A percentile compares a stretch with the other conserved stretches of the same genome.
Conservation (phyloP, 2,797 vertebrate species). For the Cetoscarus ocellatus region DNA sequence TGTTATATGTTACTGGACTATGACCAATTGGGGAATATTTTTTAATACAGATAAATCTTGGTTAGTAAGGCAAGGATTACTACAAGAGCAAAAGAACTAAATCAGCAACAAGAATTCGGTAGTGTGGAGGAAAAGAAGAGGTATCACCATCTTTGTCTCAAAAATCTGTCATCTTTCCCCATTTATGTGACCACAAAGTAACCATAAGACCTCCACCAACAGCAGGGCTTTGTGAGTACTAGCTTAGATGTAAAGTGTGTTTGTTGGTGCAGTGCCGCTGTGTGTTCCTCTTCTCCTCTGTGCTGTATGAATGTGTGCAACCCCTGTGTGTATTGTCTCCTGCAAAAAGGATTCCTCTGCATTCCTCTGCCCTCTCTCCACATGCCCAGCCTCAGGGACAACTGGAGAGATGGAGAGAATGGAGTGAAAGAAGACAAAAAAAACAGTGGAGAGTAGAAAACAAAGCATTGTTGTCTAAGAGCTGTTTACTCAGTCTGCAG, state of each 20-base stretch:
- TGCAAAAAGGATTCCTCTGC: slow-evolving; percentile 48
- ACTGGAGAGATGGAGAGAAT: slow-evolving; percentile 29
- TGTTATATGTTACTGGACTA: too few relatives aligned
- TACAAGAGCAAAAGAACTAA: too few relatives aligned
- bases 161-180: slow-evolving; percentile 11
- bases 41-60: too few relatives aligned
- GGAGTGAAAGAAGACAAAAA: slow-evolving; percentile 8
- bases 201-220: background rate
- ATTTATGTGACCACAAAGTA: slow-evolving; percentile 16
- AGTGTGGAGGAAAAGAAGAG: background rate
- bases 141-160: background rate
- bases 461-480: slow-evolving; percentile 51
- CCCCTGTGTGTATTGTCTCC: slow-evolving; percentile 29
- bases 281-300: slow-evolving; percentile 10
- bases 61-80: too few relatives aligned
- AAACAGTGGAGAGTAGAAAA: slow-evolving; percentile 53
- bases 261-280: slow-evolving; percentile 7
- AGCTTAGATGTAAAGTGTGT: background rate
- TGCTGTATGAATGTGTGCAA: slow-evolving; percentile 16
- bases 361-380: slow-evolving; percentile 49
- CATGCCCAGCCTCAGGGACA: slow-evolving; percentile 43
- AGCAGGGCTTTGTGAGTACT: slow-evolving; percentile 6
- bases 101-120: background rate
- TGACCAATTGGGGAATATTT: too few relatives aligned
- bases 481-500: slow-evolving; percentile 70